Conservation (phyloP, 2,888 invertebrate species). For the Mythimna lalbum region DNA sequence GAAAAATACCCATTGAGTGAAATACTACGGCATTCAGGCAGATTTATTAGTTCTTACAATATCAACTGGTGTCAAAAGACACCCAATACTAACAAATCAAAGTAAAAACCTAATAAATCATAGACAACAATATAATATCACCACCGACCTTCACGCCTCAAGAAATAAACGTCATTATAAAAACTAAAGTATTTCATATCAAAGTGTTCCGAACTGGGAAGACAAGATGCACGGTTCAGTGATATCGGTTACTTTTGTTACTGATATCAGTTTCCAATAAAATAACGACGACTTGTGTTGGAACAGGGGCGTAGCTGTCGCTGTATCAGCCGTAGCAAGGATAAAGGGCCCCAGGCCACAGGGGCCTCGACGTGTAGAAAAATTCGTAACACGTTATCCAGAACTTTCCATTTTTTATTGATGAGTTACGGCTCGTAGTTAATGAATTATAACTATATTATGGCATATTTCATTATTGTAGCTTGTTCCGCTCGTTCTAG, state of each 20-base stretch:
- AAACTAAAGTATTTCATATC: slow-evolving; percentile 43
- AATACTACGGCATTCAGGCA: neutral
- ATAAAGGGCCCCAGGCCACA: too few species aligned
- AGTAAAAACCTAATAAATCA: slow-evolving; percentile 6
- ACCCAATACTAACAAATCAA: slow-evolving; percentile 31
- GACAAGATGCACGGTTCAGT: slow-evolving; percentile 16
- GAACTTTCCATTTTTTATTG: too few species aligned
- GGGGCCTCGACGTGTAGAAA: too few species aligned
- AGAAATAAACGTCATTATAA: slow-evolving; percentile 17
- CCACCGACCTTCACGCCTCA: slow-evolving; percentile 35
- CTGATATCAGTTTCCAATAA: slow-evolving; percentile 16
- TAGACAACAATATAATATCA: slow-evolving; percentile 32
- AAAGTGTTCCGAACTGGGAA: slow-evolving; percentile 11
- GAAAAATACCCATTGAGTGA: neutral
- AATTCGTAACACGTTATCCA: too few species aligned
- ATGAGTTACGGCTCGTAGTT: too few species aligned
- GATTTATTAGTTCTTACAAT: neutral
- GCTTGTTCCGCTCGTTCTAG: too few species aligned
- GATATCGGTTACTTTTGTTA: slow-evolving; percentile 28
- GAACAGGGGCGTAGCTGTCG: too few species aligned
- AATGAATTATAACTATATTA: too few species aligned
- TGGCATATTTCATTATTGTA: too few species aligned
- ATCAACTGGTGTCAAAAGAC: neutral
- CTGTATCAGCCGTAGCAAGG: too few species aligned
- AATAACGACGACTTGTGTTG: neutral